phyloP scores from a whole-genome alignment of 2,797 vertebrate genomes.

The Menidia menidia region DNA sequence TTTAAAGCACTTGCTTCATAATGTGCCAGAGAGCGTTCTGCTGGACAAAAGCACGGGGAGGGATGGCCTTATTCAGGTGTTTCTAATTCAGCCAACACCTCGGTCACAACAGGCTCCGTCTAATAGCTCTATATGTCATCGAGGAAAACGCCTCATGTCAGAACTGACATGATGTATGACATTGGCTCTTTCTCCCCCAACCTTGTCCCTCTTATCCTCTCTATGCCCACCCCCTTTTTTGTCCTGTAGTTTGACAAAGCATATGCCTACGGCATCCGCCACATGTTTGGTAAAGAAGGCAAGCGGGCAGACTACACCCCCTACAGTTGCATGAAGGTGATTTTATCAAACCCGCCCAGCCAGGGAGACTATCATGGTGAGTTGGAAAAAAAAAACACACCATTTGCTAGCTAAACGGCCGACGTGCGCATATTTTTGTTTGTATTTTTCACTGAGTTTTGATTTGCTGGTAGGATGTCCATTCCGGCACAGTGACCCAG shows the following conservation, averaged over 20 bases:
- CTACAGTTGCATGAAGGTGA: slow-evolving; percentile 99
- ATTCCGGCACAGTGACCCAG: slow-evolving; percentile 94
- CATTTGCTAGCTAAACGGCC: neutral
- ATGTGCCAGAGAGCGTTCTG: slow-evolving; percentile 34
- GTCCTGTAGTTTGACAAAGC: slow-evolving; percentile 94
- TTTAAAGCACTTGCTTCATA: slow-evolving; percentile 8
- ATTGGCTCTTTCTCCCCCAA: slow-evolving; percentile 76
- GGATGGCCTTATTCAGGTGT: slow-evolving; percentile 52
- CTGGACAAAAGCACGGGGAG: slow-evolving; percentile 42
- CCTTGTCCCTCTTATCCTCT: slow-evolving; percentile 63
- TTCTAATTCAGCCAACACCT: slow-evolving; percentile 77
- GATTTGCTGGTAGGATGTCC: slow-evolving; percentile 88
- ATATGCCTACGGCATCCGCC: slow-evolving; percentile 95
- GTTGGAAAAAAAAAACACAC: slow-evolving; percentile 51
- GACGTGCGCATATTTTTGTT: neutral
- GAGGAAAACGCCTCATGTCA: slow-evolving; percentile 74
- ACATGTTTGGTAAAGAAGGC: slow-evolving; percentile 97
- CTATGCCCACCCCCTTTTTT: slow-evolving; percentile 60
- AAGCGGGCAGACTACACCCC: slow-evolving; percentile 97
- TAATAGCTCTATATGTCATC: slow-evolving; percentile 81
- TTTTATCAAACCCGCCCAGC: slow-evolving; percentile 93
- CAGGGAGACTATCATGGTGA: slow-evolving; percentile 98
- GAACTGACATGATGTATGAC: slow-evolving; percentile 70
- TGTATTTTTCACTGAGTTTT: neutral
- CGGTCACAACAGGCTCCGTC: slow-evolving; percentile 72